These are phyloP conservation scores for Stratiomys singularior DNA, from an alignment of 2,888 invertebrate species.

Conservation along the genomic window DNA sequence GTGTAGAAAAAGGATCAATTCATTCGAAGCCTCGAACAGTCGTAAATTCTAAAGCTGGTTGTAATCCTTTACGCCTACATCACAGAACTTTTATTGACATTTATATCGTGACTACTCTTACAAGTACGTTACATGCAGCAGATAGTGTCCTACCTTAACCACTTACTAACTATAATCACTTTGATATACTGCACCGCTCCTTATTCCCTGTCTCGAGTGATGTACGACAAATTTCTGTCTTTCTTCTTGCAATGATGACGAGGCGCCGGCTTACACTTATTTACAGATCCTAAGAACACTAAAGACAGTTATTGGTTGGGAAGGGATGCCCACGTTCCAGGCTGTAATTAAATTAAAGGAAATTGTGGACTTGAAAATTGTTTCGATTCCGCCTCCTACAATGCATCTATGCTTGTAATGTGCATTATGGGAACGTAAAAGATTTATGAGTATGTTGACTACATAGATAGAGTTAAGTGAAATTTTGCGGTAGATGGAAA, in stretches of 20 bases:
- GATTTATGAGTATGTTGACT: background rate
- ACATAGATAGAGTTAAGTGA: background rate
- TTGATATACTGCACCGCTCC: background rate
- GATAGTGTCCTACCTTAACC: background rate
- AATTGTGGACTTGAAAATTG: background rate
- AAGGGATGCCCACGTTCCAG: background rate
- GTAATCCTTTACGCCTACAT: too few species aligned
- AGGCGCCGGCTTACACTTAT: constrained; percentile 2
- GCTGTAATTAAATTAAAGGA: constrained; percentile 1
- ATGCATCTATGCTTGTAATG: background rate
- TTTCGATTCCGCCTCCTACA: background rate
- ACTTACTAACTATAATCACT: background rate
- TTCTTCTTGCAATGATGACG: constrained; percentile 12
- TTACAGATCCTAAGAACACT: background rate
- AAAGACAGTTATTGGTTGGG: background rate
- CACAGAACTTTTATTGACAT: constrained; percentile 20
- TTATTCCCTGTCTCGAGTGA: constrained; percentile 10
- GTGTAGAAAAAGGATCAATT: too few species aligned
- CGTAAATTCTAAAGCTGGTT: too few species aligned
- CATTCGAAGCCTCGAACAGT: too few species aligned
- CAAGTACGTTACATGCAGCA: constrained; percentile 13
- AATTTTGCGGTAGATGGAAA: background rate
- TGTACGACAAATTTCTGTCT: constrained; percentile 38
- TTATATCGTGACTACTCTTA: background rate
- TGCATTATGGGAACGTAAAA: constrained; percentile 10